A percentile compares a stretch with the other conserved stretches of the same genome.
These are phyloP conservation scores for Junonia oenone DNA, from an alignment of 2,888 invertebrate species.

Conservation along the genomic window DNA sequence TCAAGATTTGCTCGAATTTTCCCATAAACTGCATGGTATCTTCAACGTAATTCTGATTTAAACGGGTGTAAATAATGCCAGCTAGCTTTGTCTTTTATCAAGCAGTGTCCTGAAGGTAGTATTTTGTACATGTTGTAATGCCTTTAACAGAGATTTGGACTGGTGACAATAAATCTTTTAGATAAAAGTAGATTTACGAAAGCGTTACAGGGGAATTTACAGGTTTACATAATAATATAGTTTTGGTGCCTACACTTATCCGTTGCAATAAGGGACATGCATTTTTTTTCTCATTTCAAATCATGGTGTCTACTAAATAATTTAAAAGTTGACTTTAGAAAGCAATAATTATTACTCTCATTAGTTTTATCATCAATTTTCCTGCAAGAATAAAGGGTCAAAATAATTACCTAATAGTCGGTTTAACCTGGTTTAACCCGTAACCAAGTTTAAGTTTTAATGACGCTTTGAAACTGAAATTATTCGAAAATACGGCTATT, in stretches of 20 bases:
- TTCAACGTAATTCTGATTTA: neutral
- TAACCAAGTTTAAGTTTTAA: neutral
- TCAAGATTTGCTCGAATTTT: slow-evolving; percentile 3
- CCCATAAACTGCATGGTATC: neutral
- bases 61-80: neutral
- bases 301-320: no score
- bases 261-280: no score
- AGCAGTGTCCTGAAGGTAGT: neutral
- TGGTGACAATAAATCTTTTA: neutral
- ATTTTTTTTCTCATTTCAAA: no score
- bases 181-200: neutral
- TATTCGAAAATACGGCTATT: neutral
- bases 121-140: neutral
- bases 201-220: no score
- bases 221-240: no score
- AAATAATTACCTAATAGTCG: neutral
- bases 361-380: neutral
- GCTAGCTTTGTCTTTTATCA: neutral
- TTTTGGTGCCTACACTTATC: no score
- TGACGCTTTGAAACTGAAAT: neutral
- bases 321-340: no score
- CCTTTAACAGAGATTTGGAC: no score
- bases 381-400: neutral
- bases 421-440: neutral
- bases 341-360: no score